A percentile compares a stretch with the other conserved stretches of the same genome.
Conservation (phyloP, 2,113 vertebrate genomes). For the Ciconia maguari region DNA sequence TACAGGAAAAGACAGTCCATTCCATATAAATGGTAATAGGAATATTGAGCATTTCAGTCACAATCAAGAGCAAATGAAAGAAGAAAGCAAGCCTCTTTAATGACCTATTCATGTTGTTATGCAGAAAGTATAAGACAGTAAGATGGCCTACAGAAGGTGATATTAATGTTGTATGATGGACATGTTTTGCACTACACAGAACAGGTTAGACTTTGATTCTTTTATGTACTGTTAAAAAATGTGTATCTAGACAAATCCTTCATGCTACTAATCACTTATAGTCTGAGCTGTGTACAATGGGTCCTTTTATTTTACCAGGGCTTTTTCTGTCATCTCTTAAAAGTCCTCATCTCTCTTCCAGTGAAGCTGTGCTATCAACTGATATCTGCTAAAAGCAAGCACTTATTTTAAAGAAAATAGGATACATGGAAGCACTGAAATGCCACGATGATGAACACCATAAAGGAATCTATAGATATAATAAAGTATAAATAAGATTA, state of each 20-base stretch:
- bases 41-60: neutral
- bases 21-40: neutral
- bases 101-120: neutral
- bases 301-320: neutral
- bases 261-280: neutral
- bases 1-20: neutral
- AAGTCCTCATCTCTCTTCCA: neutral
- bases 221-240: neutral
- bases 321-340: neutral
- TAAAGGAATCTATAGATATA: neutral
- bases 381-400: neutral
- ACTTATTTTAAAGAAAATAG: neutral
- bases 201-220: neutral
- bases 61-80: neutral
- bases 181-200: neutral
- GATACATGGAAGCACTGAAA: neutral
- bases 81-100: neutral
- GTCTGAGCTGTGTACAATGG: neutral
- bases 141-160: neutral
- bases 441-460: neutral
- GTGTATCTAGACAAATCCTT: neutral
- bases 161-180: neutral
- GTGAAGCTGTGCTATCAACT: neutral
- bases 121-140: neutral
- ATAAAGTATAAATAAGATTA: neutral